These are phyloP conservation scores for Macrotus californicus DNA, from an alignment of 2,113 vertebrate species.

Conservation along the genomic window DNA sequence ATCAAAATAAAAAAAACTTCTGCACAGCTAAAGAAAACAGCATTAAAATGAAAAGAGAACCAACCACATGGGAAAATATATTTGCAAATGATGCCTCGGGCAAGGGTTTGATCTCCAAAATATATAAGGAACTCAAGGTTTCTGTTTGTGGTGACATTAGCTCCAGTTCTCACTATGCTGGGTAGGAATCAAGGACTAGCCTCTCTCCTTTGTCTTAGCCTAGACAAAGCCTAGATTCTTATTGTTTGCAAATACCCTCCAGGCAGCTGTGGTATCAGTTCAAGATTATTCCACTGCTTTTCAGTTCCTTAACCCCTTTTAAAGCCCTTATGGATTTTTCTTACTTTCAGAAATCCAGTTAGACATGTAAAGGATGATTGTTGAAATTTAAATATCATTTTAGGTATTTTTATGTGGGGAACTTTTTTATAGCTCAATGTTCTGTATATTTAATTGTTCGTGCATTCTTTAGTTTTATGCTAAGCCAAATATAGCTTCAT, in stretches of 20 bases:
- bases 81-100: too few species aligned
- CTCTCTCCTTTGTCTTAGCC: neutral
- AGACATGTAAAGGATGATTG: neutral
- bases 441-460: neutral
- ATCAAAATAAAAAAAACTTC: too few species aligned
- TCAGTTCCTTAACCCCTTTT: neutral
- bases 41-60: too few species aligned
- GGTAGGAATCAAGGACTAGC: neutral
- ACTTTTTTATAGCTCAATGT: neutral
- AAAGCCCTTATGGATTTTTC: neutral
- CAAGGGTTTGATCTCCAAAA: too few species aligned
- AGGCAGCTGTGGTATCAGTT: neutral
- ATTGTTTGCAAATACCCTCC: neutral
- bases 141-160: neutral
- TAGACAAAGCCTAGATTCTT: neutral
- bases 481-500: neutral
- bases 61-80: too few species aligned
- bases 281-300: neutral
- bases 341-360: neutral
- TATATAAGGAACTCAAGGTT: neutral
- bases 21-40: too few species aligned
- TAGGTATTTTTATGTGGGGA: neutral
- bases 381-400: constrained; percentile 5
- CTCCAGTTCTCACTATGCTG: neutral
- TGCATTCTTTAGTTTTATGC: neutral